phyloP scores from a whole-genome alignment of 2,797 vertebrate genomes.

The Echiichthys vipera region DNA sequence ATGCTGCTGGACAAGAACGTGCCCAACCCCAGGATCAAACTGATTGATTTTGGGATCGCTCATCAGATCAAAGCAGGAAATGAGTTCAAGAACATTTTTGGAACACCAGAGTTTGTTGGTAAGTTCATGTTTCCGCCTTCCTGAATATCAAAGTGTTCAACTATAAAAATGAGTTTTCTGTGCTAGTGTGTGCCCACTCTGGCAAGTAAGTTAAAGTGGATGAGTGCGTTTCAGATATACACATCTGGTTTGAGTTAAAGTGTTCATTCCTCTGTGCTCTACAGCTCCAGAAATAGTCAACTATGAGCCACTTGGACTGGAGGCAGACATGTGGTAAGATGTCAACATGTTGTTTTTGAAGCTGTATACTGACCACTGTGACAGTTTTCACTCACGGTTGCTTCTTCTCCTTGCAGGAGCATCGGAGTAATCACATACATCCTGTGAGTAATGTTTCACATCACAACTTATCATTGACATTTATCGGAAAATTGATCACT shows the following conservation, averaged over 20 bases:
- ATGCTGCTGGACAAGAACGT: slow-evolving; percentile 97
- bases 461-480: not conserved
- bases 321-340: slow-evolving; percentile 98
- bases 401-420: slow-evolving; percentile 86
- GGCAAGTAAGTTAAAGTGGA: slow-evolving; percentile 8
- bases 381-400: slow-evolving; percentile 35
- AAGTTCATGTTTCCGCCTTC: slow-evolving; percentile 43
- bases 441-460: slow-evolving; percentile 88
- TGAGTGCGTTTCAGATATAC: slow-evolving; percentile 28
- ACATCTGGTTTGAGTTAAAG: slow-evolving; percentile 70
- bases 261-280: slow-evolving; percentile 54
- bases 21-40: slow-evolving; percentile 95
- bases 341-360: slow-evolving; percentile 17
- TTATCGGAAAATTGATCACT: not conserved
- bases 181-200: not conserved
- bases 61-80: slow-evolving; percentile 97
- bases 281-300: slow-evolving; percentile 98
- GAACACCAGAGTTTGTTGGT: slow-evolving; percentile 98
- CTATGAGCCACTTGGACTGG: slow-evolving; percentile 96
- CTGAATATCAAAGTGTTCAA: slow-evolving; percentile 1
- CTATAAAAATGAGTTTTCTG: not conserved
- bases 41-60: slow-evolving; percentile 97
- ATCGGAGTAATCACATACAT: slow-evolving; percentile 99
- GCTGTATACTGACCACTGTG: not conserved
- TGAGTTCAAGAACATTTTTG: slow-evolving; percentile 99